Evolutionary conservation across 2,888 invertebrate genomes (phyloP), one percentile per base, ranked within the genome.

Genomic region (Gisinianus flammeolus): DNA sequence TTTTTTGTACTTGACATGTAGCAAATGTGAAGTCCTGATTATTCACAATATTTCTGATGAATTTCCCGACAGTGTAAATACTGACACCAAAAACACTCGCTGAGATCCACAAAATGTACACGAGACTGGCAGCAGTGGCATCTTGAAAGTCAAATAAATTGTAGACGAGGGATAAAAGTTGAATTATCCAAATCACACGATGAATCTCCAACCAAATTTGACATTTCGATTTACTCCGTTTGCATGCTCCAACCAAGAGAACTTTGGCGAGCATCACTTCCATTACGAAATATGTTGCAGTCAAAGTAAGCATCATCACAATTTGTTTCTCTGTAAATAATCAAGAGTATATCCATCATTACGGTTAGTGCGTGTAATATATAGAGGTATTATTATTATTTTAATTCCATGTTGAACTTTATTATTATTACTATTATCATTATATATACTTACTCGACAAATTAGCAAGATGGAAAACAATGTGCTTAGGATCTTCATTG

Each of bases 191-290:
- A 4, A 76, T 35, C 16, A 76, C 28, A 1, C 28, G 24, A 54
- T 68, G 76, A 24, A 76, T 56, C 6, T 76, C 76, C 67, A 76
- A 16, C 76, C 76, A 76, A 5, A 54, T 28, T 31, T 67, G 54
- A 26, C 76, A 76, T 33, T 33, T 76, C 4, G 76, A 76, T 3
- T 33, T 19, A 44, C 76, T 76, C 44, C 33, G 52, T 33, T 54
- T 76, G 68, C 24, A 28, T 3, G 68, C 67, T 6, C 76, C 76
- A 30, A 76, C 24, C 24, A 67, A 33, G 10, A 76, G 33, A 0
- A 68, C 56, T 30, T 76, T 76, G 19, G 76, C 76, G 5, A 68
- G 22, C 68, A 76, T 67, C 2, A 68, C n/a, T 52, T 76, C 76
- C 67, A 76, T 8, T 12, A 76, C n/a, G 31, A 76, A 76, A 28